phyloP scores from a whole-genome alignment of 2,888 invertebrate genomes.

The Thelaira solivaga region DNA sequence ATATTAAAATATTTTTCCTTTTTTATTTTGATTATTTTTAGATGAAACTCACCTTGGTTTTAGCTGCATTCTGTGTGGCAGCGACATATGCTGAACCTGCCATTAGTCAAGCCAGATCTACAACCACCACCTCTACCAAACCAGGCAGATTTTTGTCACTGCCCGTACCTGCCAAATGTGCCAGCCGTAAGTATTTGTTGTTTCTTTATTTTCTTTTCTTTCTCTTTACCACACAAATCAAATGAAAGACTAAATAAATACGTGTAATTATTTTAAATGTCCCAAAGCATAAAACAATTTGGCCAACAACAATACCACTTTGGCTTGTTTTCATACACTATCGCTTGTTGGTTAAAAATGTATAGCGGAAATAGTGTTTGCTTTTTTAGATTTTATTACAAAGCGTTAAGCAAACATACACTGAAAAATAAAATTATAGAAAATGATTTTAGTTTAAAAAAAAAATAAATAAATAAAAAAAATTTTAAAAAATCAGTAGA shows the following conservation, averaged over 20 bases:
- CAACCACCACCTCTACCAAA: slow-evolving; percentile 80
- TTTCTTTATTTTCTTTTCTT: background rate
- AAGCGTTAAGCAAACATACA: background rate
- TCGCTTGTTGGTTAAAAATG: background rate
- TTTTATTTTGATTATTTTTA: slow-evolving; percentile 77
- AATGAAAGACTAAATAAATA: too few species aligned
- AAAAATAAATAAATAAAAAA: background rate
- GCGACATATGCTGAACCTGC: slow-evolving; percentile 81
- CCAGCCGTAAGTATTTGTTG: slow-evolving; percentile 84
- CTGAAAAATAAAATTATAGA: slow-evolving; percentile 1
- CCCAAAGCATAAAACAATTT: slow-evolving; percentile 3
- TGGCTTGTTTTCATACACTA: background rate
- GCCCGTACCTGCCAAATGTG: slow-evolving; percentile 88
- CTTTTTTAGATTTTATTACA: background rate
- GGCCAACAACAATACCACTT: too few species aligned
- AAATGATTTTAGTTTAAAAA: too few species aligned
- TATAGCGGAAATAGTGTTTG: slow-evolving; percentile 28
- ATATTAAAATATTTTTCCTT: slow-evolving; percentile 23
- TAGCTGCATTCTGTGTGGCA: slow-evolving; percentile 78
- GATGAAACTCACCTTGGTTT: slow-evolving; percentile 86
- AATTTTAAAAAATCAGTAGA: too few species aligned
- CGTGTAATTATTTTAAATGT: slow-evolving; percentile 39
- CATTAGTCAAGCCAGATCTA: slow-evolving; percentile 80
- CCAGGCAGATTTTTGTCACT: slow-evolving; percentile 91
- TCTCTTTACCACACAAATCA: background rate